Base-by-base conservation (phyloP, 2,113 vertebrate genomes). In the Brachyistius frenatus region DNA sequence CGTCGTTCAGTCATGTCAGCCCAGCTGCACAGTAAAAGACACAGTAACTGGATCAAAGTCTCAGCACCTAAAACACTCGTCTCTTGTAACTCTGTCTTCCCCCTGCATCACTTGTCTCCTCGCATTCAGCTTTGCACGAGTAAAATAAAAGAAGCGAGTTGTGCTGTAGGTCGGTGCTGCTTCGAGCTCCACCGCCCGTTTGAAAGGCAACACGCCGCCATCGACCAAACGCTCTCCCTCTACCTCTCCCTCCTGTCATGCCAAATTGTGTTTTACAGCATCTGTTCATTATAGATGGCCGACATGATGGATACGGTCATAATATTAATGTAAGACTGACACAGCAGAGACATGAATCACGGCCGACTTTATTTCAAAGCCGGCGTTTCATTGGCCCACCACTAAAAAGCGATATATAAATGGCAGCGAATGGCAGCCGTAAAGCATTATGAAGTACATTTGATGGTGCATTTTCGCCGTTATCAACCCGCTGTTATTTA, bases 271-370 rank as follows among this genome's bases (percentile, higher is more conserved):
- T 93, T 94, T 95, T 95, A 94, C 92, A 88, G 92, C 93, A 92
- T 93, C 90, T 92, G 90, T 92, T 94, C 88, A 91, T 96, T 94
- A 95, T 93, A 89, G 92, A 93, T 92, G 93, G 91, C 86, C 87
- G 78, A 88, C 91, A 92, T 95, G 93, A 95, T 93, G 92, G 94
- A 95, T 95, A 91, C 81, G 94, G 93, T 94, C 94, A 94, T 96
- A 94, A 95, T 94, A 95, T 95, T 95, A 95, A 95, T 94, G 92
- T 91, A 94, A 94, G 92, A 93, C 91, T 94, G 94, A 95, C 92
- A 92, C 84, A 72, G 93, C 80, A 83, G 93, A 91, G 91, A 92
- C 92, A 93, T 95, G 93, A 95, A 94, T 95, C 93, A 95, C 90
- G 83, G 88, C 87, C 81, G 88, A 92, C 92, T 94, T 95, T 95